Base-by-base conservation (phyloP, 1,140 invertebrate species). In the Lasaia peninsularis region DNA sequence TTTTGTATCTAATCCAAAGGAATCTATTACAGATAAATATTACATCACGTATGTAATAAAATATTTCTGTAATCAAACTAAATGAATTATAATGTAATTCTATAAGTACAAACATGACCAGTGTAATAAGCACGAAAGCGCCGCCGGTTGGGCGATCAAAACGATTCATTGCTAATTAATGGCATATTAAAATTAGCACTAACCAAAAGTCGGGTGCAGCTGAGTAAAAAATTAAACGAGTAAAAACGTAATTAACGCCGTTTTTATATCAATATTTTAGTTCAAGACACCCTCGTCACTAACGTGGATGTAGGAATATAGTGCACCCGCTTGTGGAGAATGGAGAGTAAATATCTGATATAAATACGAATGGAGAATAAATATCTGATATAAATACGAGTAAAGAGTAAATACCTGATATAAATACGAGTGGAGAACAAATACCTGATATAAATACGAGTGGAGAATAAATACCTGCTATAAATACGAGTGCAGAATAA, bases 191-290 rank as follows among this genome's bases (percentile, higher is more conserved):
- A 82, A 84, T 84, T 82, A 72, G 69, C 73, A 80, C 75, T 83
- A 80, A 78, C 74, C 71, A 70, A 82, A 84, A 72, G 71, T 75
- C 71, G 58, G 60, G 62, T 70, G 73, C 77, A 83, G 75, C 79
- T 75, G 63, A 80, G 73, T 84, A 78, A 82, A 84, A 83, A 86
- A 78, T 86, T 82, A 84, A 81, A 82, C 69, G 75, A 78, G 60
- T 87, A 73, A 82, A 85, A 82, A 75, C 75, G 80, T 85, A 87
- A 87, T 87, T 87, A 87, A 78, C 73, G 73, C 75, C 69, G 69
- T 71, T 76, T 81, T 75, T 74, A 85, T 85, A 85, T 85, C 81
- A 87, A 85, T 87, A 87, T 74, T 78, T 82, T 85, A 85, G 79
- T 85, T 85, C 81, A 81, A 87, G 84, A 87, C 76, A 87, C 81